Evolutionary conservation across 2,113 vertebrate species (phyloP).

Genomic region (Pelecanoides urinatrix): DNA sequence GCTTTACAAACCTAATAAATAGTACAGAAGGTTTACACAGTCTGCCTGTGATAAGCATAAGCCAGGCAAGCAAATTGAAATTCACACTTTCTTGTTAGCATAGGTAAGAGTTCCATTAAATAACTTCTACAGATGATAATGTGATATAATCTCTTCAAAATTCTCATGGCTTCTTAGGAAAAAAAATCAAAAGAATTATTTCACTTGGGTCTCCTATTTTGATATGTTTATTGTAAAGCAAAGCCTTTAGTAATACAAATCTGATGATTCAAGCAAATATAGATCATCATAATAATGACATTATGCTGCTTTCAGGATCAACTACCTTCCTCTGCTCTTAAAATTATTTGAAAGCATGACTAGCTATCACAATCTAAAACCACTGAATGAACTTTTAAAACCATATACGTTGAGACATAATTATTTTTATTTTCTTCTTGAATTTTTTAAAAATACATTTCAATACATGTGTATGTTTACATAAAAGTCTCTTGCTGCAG

Average conservation of each 20-base stretch:
- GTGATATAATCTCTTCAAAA: neutral
- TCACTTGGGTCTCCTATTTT: neutral
- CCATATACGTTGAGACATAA: neutral
- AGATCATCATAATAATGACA: neutral
- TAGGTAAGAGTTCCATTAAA: neutral
- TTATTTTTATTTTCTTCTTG: neutral
- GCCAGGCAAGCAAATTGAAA: neutral
- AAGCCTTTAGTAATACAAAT: neutral
- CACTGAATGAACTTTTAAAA: neutral
- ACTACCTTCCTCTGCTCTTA: neutral
- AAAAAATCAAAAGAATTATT: neutral
- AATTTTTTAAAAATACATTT: neutral
- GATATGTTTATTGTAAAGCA: neutral
- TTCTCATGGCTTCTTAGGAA: neutral
- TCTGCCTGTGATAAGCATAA: neutral
- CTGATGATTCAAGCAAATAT: neutral
- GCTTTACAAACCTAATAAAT: neutral
- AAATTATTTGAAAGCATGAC: neutral
- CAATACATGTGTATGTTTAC: neutral
- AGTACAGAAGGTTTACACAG: neutral
- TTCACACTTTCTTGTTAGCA: neutral
- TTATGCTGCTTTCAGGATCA: neutral
- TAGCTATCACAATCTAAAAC: neutral
- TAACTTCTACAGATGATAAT: neutral
- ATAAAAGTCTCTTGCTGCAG: neutral